Percentiles rank a stretch among this genome's conserved stretches.
Evolutionary conservation across 1,140 invertebrate genomes (phyloP).

Genomic region (Brachionus asplanchnoidis): DNA sequence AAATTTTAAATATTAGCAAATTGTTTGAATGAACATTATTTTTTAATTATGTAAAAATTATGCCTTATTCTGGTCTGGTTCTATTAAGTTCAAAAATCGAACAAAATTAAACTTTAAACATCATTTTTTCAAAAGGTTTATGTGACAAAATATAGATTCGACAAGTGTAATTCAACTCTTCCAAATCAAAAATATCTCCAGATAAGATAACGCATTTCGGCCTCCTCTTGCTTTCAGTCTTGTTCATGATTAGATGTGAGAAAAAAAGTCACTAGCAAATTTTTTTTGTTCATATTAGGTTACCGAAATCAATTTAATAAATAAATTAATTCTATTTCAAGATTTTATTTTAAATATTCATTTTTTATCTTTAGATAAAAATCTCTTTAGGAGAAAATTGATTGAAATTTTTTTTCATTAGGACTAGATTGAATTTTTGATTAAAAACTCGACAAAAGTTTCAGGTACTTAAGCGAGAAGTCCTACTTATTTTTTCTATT

Average conservation of each 20-base stretch:
- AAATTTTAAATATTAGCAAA: background rate
- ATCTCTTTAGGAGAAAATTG: background rate
- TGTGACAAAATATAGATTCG: background rate
- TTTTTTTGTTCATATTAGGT: background rate
- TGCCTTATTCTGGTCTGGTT: background rate
- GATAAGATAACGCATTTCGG: background rate
- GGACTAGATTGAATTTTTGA: background rate
- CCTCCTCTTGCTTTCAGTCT: background rate
- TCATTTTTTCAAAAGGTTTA: background rate
- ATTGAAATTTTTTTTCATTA: background rate
- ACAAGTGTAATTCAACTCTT: background rate
- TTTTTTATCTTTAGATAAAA: background rate
- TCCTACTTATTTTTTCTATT: background rate
- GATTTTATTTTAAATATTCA: background rate
- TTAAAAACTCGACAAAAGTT: background rate
- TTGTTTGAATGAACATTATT: background rate
- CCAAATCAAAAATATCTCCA: background rate
- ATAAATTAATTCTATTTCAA: background rate
- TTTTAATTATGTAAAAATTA: conserved; percentile 1
- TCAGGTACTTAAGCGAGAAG: background rate
- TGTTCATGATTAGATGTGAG: background rate
- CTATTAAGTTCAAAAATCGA: background rate
- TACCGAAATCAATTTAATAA: background rate
- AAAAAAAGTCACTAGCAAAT: background rate
- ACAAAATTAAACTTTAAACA: background rate